Evolutionary conservation across 2,888 invertebrate species (phyloP), one percentile per base, ranked within the genome.

Genomic region (Protophormia terraenovae): DNA sequence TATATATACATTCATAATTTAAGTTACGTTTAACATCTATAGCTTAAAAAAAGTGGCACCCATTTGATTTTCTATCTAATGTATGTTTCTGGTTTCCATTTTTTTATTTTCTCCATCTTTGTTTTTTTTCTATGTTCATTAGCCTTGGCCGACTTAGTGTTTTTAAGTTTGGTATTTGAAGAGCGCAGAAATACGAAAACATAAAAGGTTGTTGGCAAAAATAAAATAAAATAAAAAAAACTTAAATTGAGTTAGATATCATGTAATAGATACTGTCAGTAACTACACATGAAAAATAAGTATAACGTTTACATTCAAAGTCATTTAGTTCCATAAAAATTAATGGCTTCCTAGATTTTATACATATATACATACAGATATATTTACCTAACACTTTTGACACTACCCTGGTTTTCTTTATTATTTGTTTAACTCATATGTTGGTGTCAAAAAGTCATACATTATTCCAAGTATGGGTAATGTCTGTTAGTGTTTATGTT

Each of bases 141-240:
- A 50, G 45, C 83, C 83, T 84, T 84, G 75, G 75, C 75, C 79
- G 55, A 71, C 62, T 84, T 79, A 75, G 14, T 75, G 69, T 71
- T 77, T 72, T 72, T 47, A 10, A 41, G 16, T 66, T 55, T 55
- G 45, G 58, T 45, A 58, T 72, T 29, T 75, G 41, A 78, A 47
- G 3, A 64, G 38, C 24, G n/a, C 16, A 81, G 22, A 50, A 32
- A 16, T 5, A 38, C 24, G 10, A 29, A 53, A 60, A n/a, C n/a
- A 60, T 58, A 10, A 78, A 71, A 62, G 14, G 50, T 60, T 62
- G n/a, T 58, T 16, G n/a, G n/a, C n/a, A n/a, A n/a, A n/a, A n/a
- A n/a, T n/a, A n/a, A n/a, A n/a, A n/a, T n/a, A n/a, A n/a, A n/a
- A n/a, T 16, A 41, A 27, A 53, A 16, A 29, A 41, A 78, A 53